Base-by-base conservation (phyloP, 2,797 vertebrate species). In the Lepus townsendii region DNA sequence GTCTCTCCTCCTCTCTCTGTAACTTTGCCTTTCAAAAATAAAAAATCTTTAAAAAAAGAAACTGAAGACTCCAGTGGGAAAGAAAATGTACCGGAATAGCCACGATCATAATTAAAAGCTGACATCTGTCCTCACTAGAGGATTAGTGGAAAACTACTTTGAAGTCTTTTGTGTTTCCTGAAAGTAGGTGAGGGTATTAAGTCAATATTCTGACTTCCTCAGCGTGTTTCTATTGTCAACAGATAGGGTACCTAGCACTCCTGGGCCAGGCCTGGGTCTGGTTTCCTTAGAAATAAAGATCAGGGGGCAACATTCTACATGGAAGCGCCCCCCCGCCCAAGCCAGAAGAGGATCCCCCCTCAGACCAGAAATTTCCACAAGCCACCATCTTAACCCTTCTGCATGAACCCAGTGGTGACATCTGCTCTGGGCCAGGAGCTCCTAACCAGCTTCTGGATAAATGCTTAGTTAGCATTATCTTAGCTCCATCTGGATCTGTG, bases 61-160 rank as follows among this genome's bases (percentile, higher is more conserved):
- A 57, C 54, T 57, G 54, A 78, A 86, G 60, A 4, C 19, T 24
- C 26, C 47, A 75, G 0, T 26, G 30, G 71, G 38, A 84, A 78
- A 78, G n/a, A 68, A 93, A 77, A 69, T 20, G 19, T 83, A 65
- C 20, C 13, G 7, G 93, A 88, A 88, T 57, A 73, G 66, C 35
- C 26, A 20, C 0, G 0, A 7, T 50, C 24, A 0, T 83, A 32
- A 54, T 52, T 87, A 71, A 79, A 68, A 62, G 26, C 20, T 63
- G 16, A n/a, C 57, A 83, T 52, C 50, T 77, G 19, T 47, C 73
- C 54, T 65, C 73, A 47, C 16, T 9, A 2, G 47, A 66, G 4
- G 17, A 73, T 63, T 38, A 54, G 73, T n/a, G 11, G 42, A 52
- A 85, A 88, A 73, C 6, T 68, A 30, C 69, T 85, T 83, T 69